Evolutionary conservation across 30 jellyfish, hydroid and myxozoan species (phyloP).

Genomic region (Haliclystus octoradiatus): DNA sequence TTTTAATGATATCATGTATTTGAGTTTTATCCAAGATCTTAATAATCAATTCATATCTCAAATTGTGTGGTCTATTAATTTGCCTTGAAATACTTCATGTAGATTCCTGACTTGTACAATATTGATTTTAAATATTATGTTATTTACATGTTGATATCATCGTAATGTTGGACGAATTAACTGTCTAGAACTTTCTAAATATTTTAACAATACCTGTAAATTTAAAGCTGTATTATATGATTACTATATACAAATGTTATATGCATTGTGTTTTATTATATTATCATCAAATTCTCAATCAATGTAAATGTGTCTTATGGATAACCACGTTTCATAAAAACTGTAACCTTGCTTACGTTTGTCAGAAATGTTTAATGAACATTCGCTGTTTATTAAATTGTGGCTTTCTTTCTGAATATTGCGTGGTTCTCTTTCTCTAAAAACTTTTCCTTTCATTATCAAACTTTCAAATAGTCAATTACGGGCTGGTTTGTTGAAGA

Average conservation of each 20-base stretch:
- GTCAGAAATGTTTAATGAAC: too few species aligned
- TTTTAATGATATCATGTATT: too few species aligned
- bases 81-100: too few species aligned
- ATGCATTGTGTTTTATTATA: too few species aligned
- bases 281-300: not conserved
- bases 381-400: not conserved
- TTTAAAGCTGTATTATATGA: not conserved
- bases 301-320: not conserved
- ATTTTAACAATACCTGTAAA: not conserved
- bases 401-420: not conserved
- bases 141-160: too few species aligned
- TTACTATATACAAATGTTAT: not conserved
- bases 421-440: not conserved
- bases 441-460: too few species aligned
- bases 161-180: too few species aligned
- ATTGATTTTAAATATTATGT: too few species aligned
- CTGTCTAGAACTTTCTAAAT: too few species aligned
- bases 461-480: not conserved
- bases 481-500: not conserved
- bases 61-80: not conserved
- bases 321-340: too few species aligned
- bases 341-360: not conserved
- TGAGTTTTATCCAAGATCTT: too few species aligned
- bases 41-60: not conserved
- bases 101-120: too few species aligned